Evolutionary conservation across 2,113 vertebrate species (phyloP), one percentile per base, ranked within the genome.

Genomic region (Sapayoa aenigma): DNA sequence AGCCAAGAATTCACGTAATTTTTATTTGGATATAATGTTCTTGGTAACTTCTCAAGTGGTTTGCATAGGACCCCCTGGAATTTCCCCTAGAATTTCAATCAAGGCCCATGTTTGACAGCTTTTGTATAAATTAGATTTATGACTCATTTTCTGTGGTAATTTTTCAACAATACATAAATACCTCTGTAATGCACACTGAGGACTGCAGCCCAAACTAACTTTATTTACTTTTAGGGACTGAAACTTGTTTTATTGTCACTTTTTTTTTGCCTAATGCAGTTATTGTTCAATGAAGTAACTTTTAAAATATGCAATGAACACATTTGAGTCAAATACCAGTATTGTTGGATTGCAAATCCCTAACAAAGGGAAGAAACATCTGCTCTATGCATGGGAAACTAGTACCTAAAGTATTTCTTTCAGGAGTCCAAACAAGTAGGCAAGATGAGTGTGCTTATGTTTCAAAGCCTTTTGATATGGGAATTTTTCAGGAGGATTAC

Each of bases 291-390:
- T 90, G 53, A 95, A 94, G 68, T 91, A 15, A 89, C 46, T 91
- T 91, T 71, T 79, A 75, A 94, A 94, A 77, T 93, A 95, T 90
- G 84, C 49, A 81, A 22, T 82, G 95, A 90, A 73, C 58, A n/a
- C 71, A 82, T 93, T 74, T 88, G 65, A 82, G 66, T 94, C 55
- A 87, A 93, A 91, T 91, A 84, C 78, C 84, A 49, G 11, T 63
- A 80, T 81, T 83, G 50, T 42, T 91, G 78, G 44, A 89, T 78
- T 95, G 91, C n/a, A 83, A 67, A 84, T 88, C 65, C 68, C 49
- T 79, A 79, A 72, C 2, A 25, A 93, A 84, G 86, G 49, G 53
- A 92, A 95, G 65, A 82, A 80, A 78, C 90, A 84, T 94, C 88
- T 92, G 56, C 59, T 69, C 74, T 95, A 62, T 85, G 76, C 56